phyloP scores from a whole-genome alignment of 2,888 invertebrate species.

The Hydrotaea cyrtoneurina region DNA sequence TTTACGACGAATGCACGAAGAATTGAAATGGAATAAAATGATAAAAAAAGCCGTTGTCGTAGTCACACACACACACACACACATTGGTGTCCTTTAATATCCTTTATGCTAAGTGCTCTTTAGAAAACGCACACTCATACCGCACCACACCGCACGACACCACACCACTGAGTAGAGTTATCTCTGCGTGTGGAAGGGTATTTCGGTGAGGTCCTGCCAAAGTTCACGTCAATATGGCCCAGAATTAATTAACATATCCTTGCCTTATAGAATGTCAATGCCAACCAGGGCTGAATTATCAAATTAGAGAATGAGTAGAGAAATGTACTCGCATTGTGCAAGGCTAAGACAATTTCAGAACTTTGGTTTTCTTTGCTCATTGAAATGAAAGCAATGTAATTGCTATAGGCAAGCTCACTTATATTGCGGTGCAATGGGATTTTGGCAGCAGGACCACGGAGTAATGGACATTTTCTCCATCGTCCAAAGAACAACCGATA shows the following conservation, averaged over 20 bases:
- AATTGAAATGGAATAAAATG: constrained; percentile 49
- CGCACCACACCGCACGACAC: too few relatives aligned
- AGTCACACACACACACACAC: constrained; percentile 19
- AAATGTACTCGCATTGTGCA: too few relatives aligned
- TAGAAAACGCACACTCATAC: constrained; percentile 17
- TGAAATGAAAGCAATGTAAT: too few relatives aligned
- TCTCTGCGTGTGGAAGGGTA: constrained; percentile 1
- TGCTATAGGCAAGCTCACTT: too few relatives aligned
- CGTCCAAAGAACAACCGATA: too few relatives aligned
- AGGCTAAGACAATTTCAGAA: too few relatives aligned
- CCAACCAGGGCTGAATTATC: too few relatives aligned
- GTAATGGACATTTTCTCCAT: too few relatives aligned
- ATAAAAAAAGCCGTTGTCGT: constrained; percentile 20
- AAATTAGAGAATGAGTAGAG: too few relatives aligned
- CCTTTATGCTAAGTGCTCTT: constrained; percentile 57
- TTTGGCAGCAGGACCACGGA: too few relatives aligned
- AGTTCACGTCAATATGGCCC: constrained; percentile 17
- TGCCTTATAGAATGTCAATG: neutral
- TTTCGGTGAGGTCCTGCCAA: constrained; percentile 20
- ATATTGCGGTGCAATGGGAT: too few relatives aligned
- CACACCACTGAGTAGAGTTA: neutral
- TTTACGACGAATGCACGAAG: constrained; percentile 51
- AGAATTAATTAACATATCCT: constrained; percentile 24
- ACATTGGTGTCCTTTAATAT: constrained; percentile 66
- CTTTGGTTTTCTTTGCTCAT: too few relatives aligned